Evolutionary conservation across 2,797 vertebrate genomes (phyloP).

Genomic region (Lycodopsis pacificus): DNA sequence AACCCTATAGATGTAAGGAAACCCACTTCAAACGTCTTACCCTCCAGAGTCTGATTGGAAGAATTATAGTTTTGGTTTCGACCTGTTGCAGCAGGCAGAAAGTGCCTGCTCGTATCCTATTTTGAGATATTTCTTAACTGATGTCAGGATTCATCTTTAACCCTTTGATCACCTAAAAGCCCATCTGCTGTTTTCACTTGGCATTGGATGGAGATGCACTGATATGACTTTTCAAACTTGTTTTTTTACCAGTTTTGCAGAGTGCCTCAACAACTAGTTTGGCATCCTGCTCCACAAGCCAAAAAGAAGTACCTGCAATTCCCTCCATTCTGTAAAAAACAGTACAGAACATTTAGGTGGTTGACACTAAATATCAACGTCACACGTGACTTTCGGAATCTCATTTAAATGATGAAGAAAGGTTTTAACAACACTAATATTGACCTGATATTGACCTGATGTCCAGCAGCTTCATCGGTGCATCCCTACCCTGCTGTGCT

Average conservation of each 20-base stretch:
- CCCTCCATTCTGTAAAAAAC: background rate
- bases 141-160: constrained; percentile 46
- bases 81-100: constrained; percentile 19
- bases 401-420: background rate
- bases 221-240: background rate
- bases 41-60: constrained; percentile 4
- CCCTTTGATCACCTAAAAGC: constrained; percentile 6
- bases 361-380: background rate
- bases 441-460: background rate
- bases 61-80: constrained; percentile 22
- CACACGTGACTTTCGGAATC: background rate
- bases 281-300: background rate
- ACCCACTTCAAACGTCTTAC: background rate
- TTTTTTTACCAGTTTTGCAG: background rate
- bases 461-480: background rate
- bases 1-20: constrained; percentile 29
- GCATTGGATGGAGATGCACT: constrained; percentile 17
- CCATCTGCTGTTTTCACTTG: background rate
- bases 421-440: background rate
- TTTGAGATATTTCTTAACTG: constrained; percentile 24
- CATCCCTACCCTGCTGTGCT: background rate
- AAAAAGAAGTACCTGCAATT: background rate
- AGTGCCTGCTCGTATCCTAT: constrained; percentile 35
- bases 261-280: background rate
- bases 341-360: background rate